Conservation (phyloP, 2,113 vertebrate genomes). For the Dromas ardeola region DNA sequence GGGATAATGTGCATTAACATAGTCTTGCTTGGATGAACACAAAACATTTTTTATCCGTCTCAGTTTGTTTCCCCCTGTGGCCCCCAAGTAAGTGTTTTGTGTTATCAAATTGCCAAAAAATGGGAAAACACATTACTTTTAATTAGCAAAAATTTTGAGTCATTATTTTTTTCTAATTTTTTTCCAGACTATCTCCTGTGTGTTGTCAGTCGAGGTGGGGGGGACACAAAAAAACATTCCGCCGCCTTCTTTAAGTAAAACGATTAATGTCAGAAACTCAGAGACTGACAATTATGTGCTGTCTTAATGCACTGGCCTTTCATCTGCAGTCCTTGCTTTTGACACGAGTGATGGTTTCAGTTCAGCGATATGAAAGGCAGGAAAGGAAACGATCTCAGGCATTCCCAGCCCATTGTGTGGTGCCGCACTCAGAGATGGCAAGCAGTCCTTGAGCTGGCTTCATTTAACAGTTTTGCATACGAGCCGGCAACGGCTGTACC, state of each 20-base stretch:
- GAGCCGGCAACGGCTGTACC: background rate
- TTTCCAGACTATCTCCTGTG: conserved; percentile 10
- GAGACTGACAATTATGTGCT: conserved; percentile 75
- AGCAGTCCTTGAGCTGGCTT: background rate
- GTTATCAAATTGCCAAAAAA: conserved; percentile 83
- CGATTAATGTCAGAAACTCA: conserved; percentile 77
- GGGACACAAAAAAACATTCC: background rate
- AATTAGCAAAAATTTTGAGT: conserved; percentile 79
- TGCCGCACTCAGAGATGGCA: background rate
- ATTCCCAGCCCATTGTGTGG: conserved; percentile 31
- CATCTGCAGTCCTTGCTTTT: conserved; percentile 70
- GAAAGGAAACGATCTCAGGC: conserved; percentile 44
- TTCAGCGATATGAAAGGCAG: conserved; percentile 75
- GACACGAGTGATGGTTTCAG: conserved; percentile 72
- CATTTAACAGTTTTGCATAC: background rate
- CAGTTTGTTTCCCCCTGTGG: conserved; percentile 86
- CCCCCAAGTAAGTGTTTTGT: conserved; percentile 85
- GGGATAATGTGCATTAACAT: conserved; percentile 93
- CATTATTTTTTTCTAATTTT: conserved; percentile 20
- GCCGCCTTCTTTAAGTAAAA: conserved; percentile 70
- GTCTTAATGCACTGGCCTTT: conserved; percentile 79
- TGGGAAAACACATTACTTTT: conserved; percentile 79
- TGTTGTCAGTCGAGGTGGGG: conserved; percentile 14
- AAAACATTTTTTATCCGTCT: conserved; percentile 92
- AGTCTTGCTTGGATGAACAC: conserved; percentile 92